A percentile compares a stretch with the other conserved stretches of the same genome.
phyloP scores from a whole-genome alignment of 2,888 invertebrate species.

The Andrena dorsata region DNA sequence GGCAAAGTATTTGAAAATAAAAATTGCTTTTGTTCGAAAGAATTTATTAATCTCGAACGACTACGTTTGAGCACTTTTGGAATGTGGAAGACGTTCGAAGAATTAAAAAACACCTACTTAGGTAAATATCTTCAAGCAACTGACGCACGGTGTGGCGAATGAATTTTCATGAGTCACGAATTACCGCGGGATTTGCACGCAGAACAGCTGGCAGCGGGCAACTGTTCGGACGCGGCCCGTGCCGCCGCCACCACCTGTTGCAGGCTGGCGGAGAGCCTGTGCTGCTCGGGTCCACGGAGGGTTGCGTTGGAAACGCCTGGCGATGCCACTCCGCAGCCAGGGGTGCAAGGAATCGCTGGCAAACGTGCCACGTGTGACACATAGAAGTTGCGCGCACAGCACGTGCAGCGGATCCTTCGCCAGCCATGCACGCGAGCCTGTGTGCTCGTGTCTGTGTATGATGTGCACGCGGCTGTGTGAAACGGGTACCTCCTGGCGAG shows the following conservation, averaged over 20 bases:
- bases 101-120: too few species aligned
- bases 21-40: too few species aligned
- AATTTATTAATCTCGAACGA: too few species aligned
- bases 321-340: neutral
- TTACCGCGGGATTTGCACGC: constrained; percentile 13
- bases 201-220: neutral
- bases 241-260: constrained; percentile 50
- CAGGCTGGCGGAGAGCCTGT: constrained; percentile 17
- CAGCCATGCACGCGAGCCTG: neutral
- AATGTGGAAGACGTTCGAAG: too few species aligned
- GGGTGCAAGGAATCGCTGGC: constrained; percentile 10
- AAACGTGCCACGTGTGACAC: constrained; percentile 37
- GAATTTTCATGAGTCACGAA: neutral
- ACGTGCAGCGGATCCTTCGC: neutral
- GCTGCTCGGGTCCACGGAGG: constrained; percentile 18
- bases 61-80: too few species aligned
- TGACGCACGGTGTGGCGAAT: too few species aligned
- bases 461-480: constrained; percentile 1
- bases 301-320: neutral
- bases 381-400: constrained; percentile 20
- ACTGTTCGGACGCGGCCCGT: neutral
- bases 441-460: too few species aligned
- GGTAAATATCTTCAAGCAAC: too few species aligned
- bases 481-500: constrained; percentile 1
- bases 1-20: too few species aligned